phyloP scores from a whole-genome alignment of 2,888 invertebrate genomes.

The Prosapia bicincta region DNA sequence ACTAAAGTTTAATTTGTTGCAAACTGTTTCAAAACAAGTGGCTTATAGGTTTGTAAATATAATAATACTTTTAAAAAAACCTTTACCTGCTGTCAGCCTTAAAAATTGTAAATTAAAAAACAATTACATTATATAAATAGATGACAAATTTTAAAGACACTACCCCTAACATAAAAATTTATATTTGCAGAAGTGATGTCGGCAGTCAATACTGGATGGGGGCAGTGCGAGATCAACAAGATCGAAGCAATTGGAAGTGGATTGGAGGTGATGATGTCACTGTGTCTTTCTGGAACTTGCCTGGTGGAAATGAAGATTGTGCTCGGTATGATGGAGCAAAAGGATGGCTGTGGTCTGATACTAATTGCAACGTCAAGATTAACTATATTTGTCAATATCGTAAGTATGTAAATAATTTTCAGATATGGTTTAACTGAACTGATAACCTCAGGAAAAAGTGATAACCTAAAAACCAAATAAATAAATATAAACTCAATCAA shows the following conservation, averaged over 20 bases:
- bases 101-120: background rate
- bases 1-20: no score
- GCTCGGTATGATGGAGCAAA: constrained; percentile 89
- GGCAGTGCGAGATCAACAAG: constrained; percentile 76
- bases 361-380: constrained; percentile 76
- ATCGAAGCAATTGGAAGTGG: constrained; percentile 84
- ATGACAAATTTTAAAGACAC: no score
- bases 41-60: no score
- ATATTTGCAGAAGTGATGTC: constrained; percentile 66
- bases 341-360: constrained; percentile 94
- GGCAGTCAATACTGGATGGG: constrained; percentile 96
- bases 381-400: constrained; percentile 94
- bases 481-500: no score
- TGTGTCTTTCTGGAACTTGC: constrained; percentile 89
- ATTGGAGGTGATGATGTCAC: constrained; percentile 82
- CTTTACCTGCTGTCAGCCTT: background rate
- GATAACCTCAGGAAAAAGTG: no score
- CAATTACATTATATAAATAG: background rate
- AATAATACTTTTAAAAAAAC: no score
- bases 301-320: constrained; percentile 78
- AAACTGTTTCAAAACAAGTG: no score
- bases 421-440: no score
- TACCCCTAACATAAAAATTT: background rate
- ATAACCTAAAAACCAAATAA: no score
- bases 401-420: no score